phyloP scores from a whole-genome alignment of 2,797 vertebrate species.

The Loris lydekkerianus region DNA sequence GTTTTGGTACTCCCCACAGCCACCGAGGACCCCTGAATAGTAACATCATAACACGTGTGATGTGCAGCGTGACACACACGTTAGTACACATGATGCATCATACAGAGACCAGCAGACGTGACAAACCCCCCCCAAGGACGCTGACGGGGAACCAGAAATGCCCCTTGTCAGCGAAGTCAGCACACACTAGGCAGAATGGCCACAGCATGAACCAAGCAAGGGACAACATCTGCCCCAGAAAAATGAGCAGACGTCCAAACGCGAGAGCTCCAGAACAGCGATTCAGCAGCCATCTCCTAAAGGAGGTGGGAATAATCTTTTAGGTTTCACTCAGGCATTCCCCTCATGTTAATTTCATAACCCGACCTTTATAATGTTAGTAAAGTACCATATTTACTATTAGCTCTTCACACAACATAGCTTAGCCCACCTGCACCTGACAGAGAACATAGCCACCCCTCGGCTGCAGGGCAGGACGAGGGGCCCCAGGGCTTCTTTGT shows the following conservation, averaged over 20 bases:
- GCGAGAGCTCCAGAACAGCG: not conserved
- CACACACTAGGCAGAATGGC: not conserved
- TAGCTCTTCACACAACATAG: not conserved
- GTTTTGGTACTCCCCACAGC: not conserved
- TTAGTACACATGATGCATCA: not conserved
- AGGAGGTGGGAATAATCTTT: slow-evolving; percentile 63
- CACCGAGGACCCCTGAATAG: not conserved
- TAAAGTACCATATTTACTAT: not conserved
- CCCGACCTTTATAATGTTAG: slow-evolving; percentile 28
- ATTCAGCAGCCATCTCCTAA: slow-evolving; percentile 44
- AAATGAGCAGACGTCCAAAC: slow-evolving; percentile 61
- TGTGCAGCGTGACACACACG: not conserved
- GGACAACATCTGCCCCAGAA: slow-evolving; percentile 53
- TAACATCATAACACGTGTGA: not conserved
- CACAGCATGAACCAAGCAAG: not conserved
- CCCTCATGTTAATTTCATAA: slow-evolving; percentile 69
- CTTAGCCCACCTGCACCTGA: not conserved
- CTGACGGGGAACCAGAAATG: not conserved
- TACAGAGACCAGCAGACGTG: not conserved
- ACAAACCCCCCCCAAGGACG: not conserved
- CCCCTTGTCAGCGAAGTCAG: not conserved
- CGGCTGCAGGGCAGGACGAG: not conserved
- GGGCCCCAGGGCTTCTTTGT: not conserved
- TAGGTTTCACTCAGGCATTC: slow-evolving; percentile 42
- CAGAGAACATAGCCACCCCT: not conserved